Evolutionary conservation across 2,797 vertebrate genomes (phyloP), one percentile per base, ranked within the genome.

Genomic region (Pipistrellus nathusii): DNA sequence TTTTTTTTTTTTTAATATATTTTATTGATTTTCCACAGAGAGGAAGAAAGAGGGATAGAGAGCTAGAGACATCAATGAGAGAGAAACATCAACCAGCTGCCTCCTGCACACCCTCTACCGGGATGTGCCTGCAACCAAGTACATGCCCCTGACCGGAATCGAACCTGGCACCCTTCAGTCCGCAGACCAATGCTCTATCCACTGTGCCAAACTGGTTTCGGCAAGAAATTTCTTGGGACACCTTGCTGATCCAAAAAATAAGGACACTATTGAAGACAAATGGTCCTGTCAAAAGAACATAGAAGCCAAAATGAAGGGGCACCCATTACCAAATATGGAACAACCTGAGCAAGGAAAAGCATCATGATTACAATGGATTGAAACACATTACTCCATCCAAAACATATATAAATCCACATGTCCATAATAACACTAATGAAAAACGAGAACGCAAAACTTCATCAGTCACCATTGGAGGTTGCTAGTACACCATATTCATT

Each of bases 201-300:
- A 41, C 38, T 41, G 38, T 6, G 38, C 4, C 38, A 41, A 41
- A 41, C 38, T 41, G 38, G 6, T 41, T 41, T 41, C 38, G 25
- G 48, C 66, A 94, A 69, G 35, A 92, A 77, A 90, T 75, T 23
- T 73, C 25, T 46, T 30, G 20, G 57, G 51, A 96, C n/a, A 85
- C 59, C 83, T 76, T 69, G 9, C 27, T 90, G 44, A 90, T 15
- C 15, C 72, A 81, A 55, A 72, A 88, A 88, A 85, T 73, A 85
- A 76, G 41, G 25, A 81, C n/a, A 41, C 14, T 82, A 66, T 7
- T 68, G 41, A 84, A 84, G 38, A 85, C 21, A 91, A 76, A 71
- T 20, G 8, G 4, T 88, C 27, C 55, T 75, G 10, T 64, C 7
- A 20, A 69, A 86, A 76, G 30, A 23, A 86, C 32, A 59, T 13